These are phyloP conservation scores for Cladopsammia gracilis DNA, from an alignment of 64 coral and sea anemone genomes.

Conservation along the genomic window DNA sequence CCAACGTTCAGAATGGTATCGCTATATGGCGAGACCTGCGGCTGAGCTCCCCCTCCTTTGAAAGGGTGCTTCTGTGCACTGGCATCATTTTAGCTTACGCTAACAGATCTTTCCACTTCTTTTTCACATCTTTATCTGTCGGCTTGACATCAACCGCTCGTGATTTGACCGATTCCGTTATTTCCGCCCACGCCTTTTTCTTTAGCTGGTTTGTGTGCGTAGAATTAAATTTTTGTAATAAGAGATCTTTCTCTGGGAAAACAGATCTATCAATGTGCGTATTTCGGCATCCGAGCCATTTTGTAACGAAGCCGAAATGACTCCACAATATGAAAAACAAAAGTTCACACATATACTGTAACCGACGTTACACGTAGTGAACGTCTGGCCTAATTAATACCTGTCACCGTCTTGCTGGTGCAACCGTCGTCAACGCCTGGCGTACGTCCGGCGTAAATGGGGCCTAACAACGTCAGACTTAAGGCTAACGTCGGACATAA, in stretches of 20 bases:
- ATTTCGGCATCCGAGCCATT: neutral
- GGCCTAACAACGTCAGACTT: neutral
- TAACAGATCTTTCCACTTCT: neutral
- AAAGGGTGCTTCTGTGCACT: neutral
- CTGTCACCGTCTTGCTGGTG: neutral
- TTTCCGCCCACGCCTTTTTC: neutral
- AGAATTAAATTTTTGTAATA: neutral
- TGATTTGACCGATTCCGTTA: neutral
- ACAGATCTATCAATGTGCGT: neutral
- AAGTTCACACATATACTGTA: neutral
- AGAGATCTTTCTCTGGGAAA: neutral
- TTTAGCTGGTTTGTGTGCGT: neutral
- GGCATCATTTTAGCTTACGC: neutral
- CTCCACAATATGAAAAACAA: neutral
- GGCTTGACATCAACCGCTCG: neutral
- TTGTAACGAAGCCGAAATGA: neutral
- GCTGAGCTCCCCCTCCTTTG: neutral
- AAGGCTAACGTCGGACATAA: neutral
- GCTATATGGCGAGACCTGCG: neutral
- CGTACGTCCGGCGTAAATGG: neutral
- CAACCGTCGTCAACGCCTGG: neutral
- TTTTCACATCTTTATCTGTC: too few relatives aligned
- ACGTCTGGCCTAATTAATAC: neutral
- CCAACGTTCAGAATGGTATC: neutral
- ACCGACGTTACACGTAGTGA: neutral